Percentiles rank a stretch among this genome's conserved stretches.
Conservation (phyloP, 2,113 vertebrate genomes). For the Phocoena sinus region DNA sequence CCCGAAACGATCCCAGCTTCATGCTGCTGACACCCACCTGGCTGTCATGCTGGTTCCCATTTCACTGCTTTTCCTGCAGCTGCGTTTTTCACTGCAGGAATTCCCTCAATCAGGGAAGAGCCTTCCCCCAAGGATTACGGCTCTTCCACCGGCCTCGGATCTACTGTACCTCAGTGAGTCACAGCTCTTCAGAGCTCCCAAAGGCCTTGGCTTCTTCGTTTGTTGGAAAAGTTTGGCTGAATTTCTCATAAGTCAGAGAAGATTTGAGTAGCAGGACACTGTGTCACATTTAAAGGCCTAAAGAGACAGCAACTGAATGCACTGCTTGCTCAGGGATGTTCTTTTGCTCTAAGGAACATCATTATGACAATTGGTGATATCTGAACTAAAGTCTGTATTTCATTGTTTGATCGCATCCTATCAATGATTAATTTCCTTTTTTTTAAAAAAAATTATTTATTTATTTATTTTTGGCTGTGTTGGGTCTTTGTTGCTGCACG, state of each 20-base stretch:
- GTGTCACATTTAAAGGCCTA: background rate
- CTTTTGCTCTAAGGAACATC: background rate
- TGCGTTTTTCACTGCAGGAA: background rate
- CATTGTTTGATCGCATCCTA: background rate
- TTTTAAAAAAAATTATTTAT: too few species aligned
- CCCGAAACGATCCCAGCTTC: background rate
- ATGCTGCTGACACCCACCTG: background rate
- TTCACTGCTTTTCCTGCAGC: background rate
- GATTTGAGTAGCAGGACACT: background rate
- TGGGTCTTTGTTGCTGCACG: too few species aligned
- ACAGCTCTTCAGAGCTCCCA: background rate
- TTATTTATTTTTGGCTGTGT: too few species aligned
- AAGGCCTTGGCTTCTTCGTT: background rate
- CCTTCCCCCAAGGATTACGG: background rate
- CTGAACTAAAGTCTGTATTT: background rate
- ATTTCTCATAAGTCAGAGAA: background rate
- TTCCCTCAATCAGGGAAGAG: background rate
- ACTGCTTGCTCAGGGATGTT: background rate
- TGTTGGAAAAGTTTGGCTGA: background rate
- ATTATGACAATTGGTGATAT: background rate
- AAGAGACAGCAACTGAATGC: background rate
- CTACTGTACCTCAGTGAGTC: background rate
- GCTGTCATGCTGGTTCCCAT: background rate
- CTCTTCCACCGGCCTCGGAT: background rate
- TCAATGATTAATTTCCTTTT: background rate